Conservation (phyloP, 2,888 invertebrate genomes). For the Dyspetes luteomarginatus region DNA sequence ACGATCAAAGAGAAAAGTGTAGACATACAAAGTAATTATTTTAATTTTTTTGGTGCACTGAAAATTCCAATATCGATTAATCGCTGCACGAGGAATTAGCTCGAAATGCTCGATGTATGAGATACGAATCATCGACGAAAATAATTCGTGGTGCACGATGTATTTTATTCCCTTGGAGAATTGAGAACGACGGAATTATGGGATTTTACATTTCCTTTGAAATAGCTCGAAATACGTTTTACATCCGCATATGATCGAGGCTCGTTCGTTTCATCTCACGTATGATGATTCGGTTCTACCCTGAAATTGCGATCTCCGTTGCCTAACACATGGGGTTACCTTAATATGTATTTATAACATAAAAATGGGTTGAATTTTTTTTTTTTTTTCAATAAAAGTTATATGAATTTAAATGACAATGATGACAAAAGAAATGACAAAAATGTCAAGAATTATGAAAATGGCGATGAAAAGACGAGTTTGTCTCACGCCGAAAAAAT, state of each 20-base stretch:
- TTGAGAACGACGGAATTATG: constrained; percentile 17
- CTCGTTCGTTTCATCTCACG: background rate
- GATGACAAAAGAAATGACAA: background rate
- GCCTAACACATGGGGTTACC: background rate
- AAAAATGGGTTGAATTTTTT: too few relatives aligned
- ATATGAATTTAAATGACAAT: background rate
- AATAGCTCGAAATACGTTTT: background rate
- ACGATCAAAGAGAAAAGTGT: too few relatives aligned
- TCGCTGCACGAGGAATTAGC: background rate
- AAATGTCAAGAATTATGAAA: background rate
- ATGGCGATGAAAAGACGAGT: background rate
- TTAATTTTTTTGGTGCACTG: too few relatives aligned
- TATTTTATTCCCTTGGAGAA: background rate
- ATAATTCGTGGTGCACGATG: background rate
- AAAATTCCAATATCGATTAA: background rate
- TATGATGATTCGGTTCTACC: background rate
- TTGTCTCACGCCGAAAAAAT: background rate
- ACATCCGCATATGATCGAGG: background rate
- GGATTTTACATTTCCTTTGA: constrained; percentile 27
- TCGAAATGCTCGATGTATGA: constrained; percentile 2
- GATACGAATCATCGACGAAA: too few relatives aligned
- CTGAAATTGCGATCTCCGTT: constrained; percentile 21
- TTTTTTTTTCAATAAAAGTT: background rate
- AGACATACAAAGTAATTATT: too few relatives aligned
- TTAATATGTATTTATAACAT: too few relatives aligned